phyloP scores from a whole-genome alignment of 2,888 invertebrate genomes.

The Leuctra nigra region DNA sequence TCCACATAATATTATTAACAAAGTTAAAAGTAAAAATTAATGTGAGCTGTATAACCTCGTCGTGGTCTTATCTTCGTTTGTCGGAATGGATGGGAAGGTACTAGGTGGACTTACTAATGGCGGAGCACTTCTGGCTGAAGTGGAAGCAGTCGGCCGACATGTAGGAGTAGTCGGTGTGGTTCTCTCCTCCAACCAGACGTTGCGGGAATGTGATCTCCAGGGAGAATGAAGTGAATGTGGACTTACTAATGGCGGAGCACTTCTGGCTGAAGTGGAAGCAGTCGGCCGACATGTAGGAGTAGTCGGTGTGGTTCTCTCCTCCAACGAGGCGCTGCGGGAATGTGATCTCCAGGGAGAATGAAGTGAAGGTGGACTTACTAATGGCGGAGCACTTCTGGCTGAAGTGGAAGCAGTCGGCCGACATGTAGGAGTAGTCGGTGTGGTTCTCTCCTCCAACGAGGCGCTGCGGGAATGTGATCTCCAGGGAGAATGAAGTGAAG shows the following conservation, averaged over 20 bases:
- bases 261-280: constrained; percentile 29
- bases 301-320: constrained; percentile 20
- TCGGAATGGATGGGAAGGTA: too few species aligned
- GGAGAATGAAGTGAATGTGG: too few species aligned
- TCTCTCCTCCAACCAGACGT: background rate
- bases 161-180: constrained; percentile 23
- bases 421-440: constrained; percentile 24
- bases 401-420: constrained; percentile 29
- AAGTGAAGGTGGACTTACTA: constrained; percentile 23
- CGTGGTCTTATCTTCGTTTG: too few species aligned
- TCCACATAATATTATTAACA: too few species aligned
- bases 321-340: constrained; percentile 15
- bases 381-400: constrained; percentile 23
- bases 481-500: too few species aligned
- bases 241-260: constrained; percentile 20
- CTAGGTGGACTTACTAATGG: constrained; percentile 24
- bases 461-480: too few species aligned
- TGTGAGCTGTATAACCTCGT: too few species aligned
- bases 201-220: constrained; percentile 18
- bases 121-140: constrained; percentile 25
- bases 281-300: constrained; percentile 27
- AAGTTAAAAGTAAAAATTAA: too few species aligned
- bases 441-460: constrained; percentile 2
- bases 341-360: constrained; percentile 12
- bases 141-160: constrained; percentile 29